Base-by-base conservation (phyloP, 2,888 invertebrate genomes). In the Adelphocoris suturalis region DNA sequence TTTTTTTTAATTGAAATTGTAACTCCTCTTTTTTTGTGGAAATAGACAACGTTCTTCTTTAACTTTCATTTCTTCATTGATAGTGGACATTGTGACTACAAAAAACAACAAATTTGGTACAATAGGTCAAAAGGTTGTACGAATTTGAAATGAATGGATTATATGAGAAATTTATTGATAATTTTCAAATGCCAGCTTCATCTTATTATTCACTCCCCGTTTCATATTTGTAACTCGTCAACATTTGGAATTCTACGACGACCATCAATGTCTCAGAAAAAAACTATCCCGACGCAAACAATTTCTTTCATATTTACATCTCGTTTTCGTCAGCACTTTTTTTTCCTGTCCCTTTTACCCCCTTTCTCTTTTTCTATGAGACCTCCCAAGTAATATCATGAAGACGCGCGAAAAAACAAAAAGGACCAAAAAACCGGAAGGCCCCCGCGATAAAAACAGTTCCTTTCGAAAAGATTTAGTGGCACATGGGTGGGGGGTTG, bases 351-450 rank as follows among this genome's bases (percentile, higher is more conserved):
- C 52, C 52, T 16, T 16, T 16, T 16, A 2, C 52, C 14, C 16
- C 16, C 5, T n/a, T 57, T 57, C 68, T 27, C 23, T 68, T 68
- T 61, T 19, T 23, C 68, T 27, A 11, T 27, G 23, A 68, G 68
- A 68, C 68, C 68, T 68, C 68, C 68, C 68, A 68, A 68, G 68
- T 68, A 68, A 68, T 68, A 68, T 61, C 19, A 19, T 27, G 68
- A 68, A 68, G 12, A 68, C 68, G 68, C 68, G 68, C 68, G 68
- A 68, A 68, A 68, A 68, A 23, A 23, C 23, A n/a, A 61, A 61
- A 61, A 61, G 61, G 19, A 61, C 68, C 68, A 68, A 68, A 68
- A 68, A 68, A 68, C 68, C 23, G 68, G 68, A 68, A 68, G 68
- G 68, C 68, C 23, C 23, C 61, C 19, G 19, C 61, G 61, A 68